Base-by-base conservation (phyloP, 2,888 invertebrate genomes). In the Choristoneura rosaceana region DNA sequence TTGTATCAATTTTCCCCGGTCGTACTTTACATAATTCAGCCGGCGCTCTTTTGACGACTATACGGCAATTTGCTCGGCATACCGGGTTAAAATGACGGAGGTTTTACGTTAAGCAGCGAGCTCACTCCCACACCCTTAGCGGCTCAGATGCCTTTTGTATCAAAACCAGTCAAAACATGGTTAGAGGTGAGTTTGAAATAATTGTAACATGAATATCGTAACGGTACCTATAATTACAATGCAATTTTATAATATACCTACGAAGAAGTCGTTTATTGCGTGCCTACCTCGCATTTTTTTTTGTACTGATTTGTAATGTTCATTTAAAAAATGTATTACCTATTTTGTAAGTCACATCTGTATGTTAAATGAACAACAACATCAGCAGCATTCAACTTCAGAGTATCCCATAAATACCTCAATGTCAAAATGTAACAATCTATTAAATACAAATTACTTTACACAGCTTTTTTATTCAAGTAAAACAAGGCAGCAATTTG, bases 1-100 rank as follows among this genome's bases (percentile, higher is more conserved):
- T 91, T 92, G 88, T 92, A 91, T 90, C 91, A 92, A 91, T 92
- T 92, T 91, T 86, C 85, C 82, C 82, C 82, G 84, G 82, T 84
- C 84, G 87, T 87, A 87, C 85, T 88, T 84, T 82, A 87, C 87
- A 88, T 90, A 88, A 90, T 89, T 89, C 85, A 86, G 81, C 77
- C 78, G 81, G 77, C 79, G 81, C 82, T 84, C 85, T 86, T 84
- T 71, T 50, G 71, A 70, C 66, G 84, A 86, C 86, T 86, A 87
- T 84, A 82, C 78, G 85, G 82, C 86, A 88, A 88, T 88, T 89
- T 89, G 82, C 80, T 79, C 80, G 78, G 80, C 81, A 82, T 81
- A 80, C 76, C 76, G 80, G 77, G 81, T 81, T 80, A 80, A 77
- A 81, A 80, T 67, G 74, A 67, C 79, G 77, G 25, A 25, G 55